Evolutionary conservation across 92 coral and sea anemone genomes (phyloP), one percentile per base, ranked within the genome.

Genomic region (Parazoanthus swiftii): DNA sequence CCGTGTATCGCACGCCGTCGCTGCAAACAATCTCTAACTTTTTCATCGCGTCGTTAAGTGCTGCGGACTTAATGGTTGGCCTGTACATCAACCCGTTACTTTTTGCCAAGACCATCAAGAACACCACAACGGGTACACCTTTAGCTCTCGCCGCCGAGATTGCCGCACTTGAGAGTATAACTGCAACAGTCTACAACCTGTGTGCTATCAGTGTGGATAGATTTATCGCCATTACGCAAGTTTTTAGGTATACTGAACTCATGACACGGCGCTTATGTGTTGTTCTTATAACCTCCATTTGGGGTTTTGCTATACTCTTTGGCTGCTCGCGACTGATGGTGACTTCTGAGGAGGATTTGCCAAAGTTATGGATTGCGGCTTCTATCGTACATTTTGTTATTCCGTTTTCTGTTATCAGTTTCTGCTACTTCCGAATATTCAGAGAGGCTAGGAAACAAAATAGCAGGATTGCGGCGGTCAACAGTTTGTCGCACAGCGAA

Each of bases 131-230:
- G 3, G 87, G 87, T 23, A 84, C 87, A 14, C 58, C 87, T 2
- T 48, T 84, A 35, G 39, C 67, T 20, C 87, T 84, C 7, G 87
- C 68, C n/a, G 87, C 87, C 43, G 87, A 84, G 87, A 84, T 84
- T 16, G 87, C 87, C 39, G 71, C 87, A 20, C 63, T 84, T 21
- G 87, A 71, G 20, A 84, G 87, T 48, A 84, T 84, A 13, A 84
- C 87, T 2, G 87, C 87, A 2, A 71, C 87, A 5, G 77, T 84
- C 1, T 84, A 84, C 46, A 84, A 72, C 26, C 70, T 84, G 21
- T 84, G 87, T 15, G 87, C 78, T 6, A 84, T 84, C 10, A 84
- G 87, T 29, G 79, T 84, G 16, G 87, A 84, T 46, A 84, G 87
- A 46, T 84, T 44, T 23, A 70, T 84, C n/a, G 87, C 87, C 23